phyloP scores from a whole-genome alignment of 2,113 vertebrate genomes.

The Narcine bancroftii region DNA sequence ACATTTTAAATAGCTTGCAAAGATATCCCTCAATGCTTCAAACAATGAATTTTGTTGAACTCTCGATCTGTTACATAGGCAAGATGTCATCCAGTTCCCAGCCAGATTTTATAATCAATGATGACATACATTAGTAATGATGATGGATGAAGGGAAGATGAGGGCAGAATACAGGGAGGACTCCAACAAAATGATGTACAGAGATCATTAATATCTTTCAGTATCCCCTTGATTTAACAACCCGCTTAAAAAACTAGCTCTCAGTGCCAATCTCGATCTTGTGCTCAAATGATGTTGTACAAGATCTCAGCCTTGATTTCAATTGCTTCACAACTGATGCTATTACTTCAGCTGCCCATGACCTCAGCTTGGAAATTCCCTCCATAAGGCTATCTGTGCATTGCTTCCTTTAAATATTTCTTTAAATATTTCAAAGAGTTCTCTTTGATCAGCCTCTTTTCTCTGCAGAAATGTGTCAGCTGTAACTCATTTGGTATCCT shows the following conservation, averaged over 20 bases:
- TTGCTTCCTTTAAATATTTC: background rate
- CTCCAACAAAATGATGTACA: background rate
- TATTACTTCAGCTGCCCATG: background rate
- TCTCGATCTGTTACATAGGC: background rate
- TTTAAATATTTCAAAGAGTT: background rate
- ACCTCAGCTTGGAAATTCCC: background rate
- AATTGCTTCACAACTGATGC: background rate
- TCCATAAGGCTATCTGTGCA: background rate
- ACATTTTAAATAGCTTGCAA: background rate
- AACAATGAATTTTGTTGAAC: background rate
- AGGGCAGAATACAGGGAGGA: background rate
- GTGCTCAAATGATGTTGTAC: background rate
- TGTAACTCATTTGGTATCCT: too few species aligned
- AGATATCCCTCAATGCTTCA: background rate
- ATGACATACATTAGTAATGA: background rate
- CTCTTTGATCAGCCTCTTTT: background rate
- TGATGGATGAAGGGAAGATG: background rate
- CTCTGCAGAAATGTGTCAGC: background rate
- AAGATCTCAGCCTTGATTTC: background rate
- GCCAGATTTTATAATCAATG: background rate
- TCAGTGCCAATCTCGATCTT: background rate
- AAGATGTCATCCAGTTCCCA: background rate
- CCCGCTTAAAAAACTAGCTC: background rate
- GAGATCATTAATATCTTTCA: background rate
- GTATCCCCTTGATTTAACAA: background rate